Evolutionary conservation across 2,113 vertebrate species (phyloP).

Genomic region (Trichechus manatus): DNA sequence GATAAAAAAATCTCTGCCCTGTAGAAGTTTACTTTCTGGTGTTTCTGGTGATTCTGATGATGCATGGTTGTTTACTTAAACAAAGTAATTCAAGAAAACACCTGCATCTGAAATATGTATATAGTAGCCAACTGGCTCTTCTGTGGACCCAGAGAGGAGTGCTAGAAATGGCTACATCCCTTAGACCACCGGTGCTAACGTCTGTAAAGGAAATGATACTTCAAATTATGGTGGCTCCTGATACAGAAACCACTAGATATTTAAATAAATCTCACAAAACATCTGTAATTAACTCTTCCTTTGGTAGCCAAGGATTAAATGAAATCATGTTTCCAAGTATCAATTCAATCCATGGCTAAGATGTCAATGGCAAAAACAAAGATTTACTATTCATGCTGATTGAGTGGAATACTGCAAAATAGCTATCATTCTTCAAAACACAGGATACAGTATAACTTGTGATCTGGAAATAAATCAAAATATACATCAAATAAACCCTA

Average conservation of each 20-base stretch:
- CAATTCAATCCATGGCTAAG: constrained; percentile 17
- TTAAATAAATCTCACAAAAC: constrained; percentile 46
- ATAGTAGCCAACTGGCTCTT: neutral
- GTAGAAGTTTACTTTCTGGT: neutral
- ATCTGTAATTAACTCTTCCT: constrained; percentile 35
- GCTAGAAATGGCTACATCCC: neutral
- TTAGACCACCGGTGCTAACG: neutral
- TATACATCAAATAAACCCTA: constrained; percentile 64
- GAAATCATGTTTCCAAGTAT: constrained; percentile 46
- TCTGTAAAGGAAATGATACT: constrained; percentile 26
- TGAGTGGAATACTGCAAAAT: constrained; percentile 45
- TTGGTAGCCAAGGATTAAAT: constrained; percentile 26
- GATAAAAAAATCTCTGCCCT: constrained; percentile 12
- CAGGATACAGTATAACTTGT: constrained; percentile 58
- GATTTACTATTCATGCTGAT: constrained; percentile 58
- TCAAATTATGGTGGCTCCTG: constrained; percentile 18
- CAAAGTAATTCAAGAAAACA: constrained; percentile 56
- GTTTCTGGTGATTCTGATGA: constrained; percentile 25
- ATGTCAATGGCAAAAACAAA: constrained; percentile 58
- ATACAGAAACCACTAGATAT: constrained; percentile 23
- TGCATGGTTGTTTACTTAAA: constrained; percentile 30
- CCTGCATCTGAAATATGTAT: neutral
- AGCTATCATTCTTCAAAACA: constrained; percentile 66
- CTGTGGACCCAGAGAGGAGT: neutral
- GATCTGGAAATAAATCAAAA: constrained; percentile 76